Conservation (phyloP, 2,888 invertebrate species). For the Dysmachus trigonus region DNA sequence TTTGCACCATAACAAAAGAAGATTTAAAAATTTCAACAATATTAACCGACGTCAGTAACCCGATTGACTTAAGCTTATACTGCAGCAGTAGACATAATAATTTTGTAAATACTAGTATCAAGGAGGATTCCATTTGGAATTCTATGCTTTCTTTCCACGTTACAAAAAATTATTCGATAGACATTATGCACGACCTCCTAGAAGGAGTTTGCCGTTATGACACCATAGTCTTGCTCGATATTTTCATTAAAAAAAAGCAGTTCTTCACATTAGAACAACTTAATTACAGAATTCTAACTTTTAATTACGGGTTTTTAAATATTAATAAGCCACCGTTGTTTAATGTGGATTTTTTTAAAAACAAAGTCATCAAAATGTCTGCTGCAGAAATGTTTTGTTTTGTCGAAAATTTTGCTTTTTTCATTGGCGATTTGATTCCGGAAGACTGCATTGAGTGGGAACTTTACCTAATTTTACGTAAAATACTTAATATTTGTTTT, state of each 20-base stretch:
- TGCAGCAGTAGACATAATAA: not conserved
- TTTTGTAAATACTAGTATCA: not conserved
- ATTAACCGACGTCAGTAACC: not conserved
- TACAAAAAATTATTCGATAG: not conserved
- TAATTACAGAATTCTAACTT: not conserved
- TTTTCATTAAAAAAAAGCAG: not conserved
- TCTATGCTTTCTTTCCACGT: not conserved
- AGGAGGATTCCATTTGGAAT: constrained; percentile 1
- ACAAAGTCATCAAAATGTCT: constrained; percentile 1
- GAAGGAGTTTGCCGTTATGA: constrained; percentile 13
- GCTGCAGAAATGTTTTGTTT: constrained; percentile 20
- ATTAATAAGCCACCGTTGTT: constrained; percentile 1
- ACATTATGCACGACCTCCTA: not conserved
- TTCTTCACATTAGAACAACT: constrained; percentile 18
- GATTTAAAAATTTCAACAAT: not conserved
- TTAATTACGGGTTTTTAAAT: not conserved
- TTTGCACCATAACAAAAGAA: no score
- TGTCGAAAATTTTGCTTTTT: not conserved
- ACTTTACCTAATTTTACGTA: not conserved
- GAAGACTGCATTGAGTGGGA: not conserved
- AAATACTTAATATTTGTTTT: constrained; percentile 16
- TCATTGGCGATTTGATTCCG: constrained; percentile 26
- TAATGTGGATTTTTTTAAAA: not conserved
- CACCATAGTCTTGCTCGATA: not conserved
- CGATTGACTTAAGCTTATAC: not conserved